phyloP scores from a whole-genome alignment of 2,797 vertebrate species.

The Cyprinella venusta region DNA sequence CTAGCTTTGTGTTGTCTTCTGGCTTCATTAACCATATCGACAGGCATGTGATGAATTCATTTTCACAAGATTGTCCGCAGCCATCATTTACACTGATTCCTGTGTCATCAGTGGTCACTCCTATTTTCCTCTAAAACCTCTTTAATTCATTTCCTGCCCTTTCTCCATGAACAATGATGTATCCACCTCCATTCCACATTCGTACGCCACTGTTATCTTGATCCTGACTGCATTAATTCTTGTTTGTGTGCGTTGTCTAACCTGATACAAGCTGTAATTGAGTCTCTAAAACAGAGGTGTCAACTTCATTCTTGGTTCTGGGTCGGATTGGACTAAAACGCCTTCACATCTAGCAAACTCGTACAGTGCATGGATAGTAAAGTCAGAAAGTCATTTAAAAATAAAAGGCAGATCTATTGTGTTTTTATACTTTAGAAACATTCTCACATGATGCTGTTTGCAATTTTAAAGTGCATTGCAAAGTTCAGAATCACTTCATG shows the following conservation, averaged over 20 bases:
- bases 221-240: conserved; percentile 26
- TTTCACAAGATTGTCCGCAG: conserved; percentile 71
- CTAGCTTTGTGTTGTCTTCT: conserved; percentile 73
- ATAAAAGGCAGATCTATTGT: neutral
- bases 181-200: neutral
- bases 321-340: neutral
- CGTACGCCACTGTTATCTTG: neutral
- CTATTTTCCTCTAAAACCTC: conserved; percentile 37
- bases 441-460: neutral
- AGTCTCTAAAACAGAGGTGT: conserved; percentile 5
- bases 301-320: conserved; percentile 9
- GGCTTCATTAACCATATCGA: conserved; percentile 78
- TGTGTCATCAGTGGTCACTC: conserved; percentile 62
- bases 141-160: conserved; percentile 10
- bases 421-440: neutral
- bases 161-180: neutral
- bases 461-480: neutral
- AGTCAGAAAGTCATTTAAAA: too few species aligned
- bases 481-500: neutral
- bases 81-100: conserved; percentile 64
- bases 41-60: conserved; percentile 75
- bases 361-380: neutral
- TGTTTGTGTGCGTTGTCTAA: conserved; percentile 12
- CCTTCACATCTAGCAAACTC: neutral
- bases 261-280: conserved; percentile 22